Evolutionary conservation across 2,113 vertebrate genomes (phyloP).

Genomic region (Planiliza haematocheilus): DNA sequence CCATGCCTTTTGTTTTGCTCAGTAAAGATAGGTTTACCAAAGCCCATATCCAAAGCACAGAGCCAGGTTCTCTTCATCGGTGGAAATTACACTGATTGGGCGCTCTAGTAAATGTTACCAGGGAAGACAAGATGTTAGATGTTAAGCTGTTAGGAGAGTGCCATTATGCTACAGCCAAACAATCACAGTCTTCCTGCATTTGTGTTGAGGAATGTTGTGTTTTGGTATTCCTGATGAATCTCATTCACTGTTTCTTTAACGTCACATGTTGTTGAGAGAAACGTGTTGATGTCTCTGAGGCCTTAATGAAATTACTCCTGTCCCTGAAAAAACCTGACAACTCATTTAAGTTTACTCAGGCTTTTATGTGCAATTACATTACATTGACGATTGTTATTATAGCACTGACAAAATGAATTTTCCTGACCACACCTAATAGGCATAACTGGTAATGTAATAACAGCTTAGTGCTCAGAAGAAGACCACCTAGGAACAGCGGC

Average conservation of each 20-base stretch:
- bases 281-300: slow-evolving; percentile 24
- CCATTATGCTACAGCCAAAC: slow-evolving; percentile 41
- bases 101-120: slow-evolving; percentile 6
- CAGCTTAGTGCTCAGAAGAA: slow-evolving; percentile 9
- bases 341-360: slow-evolving; percentile 12
- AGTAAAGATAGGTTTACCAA: slow-evolving; percentile 20
- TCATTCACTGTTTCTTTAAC: slow-evolving; percentile 31
- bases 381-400: slow-evolving; percentile 12
- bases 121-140: not conserved
- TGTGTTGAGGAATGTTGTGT: slow-evolving; percentile 78
- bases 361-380: slow-evolving; percentile 18
- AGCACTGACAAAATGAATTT: slow-evolving; percentile 37
- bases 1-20: slow-evolving; percentile 36
- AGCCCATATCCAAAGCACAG: slow-evolving; percentile 2
- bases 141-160: slow-evolving; percentile 22
- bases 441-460: slow-evolving; percentile 29
- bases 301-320: not conserved
- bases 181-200: slow-evolving; percentile 77
- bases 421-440: slow-evolving; percentile 31
- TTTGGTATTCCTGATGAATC: slow-evolving; percentile 50
- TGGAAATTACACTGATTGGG: slow-evolving; percentile 5
- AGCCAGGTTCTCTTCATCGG: not conserved
- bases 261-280: not conserved
- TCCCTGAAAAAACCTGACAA: slow-evolving; percentile 27
- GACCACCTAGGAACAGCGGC: slow-evolving; percentile 64